Conservation (phyloP, 1,140 invertebrate species). For the Ephestia elutella region DNA sequence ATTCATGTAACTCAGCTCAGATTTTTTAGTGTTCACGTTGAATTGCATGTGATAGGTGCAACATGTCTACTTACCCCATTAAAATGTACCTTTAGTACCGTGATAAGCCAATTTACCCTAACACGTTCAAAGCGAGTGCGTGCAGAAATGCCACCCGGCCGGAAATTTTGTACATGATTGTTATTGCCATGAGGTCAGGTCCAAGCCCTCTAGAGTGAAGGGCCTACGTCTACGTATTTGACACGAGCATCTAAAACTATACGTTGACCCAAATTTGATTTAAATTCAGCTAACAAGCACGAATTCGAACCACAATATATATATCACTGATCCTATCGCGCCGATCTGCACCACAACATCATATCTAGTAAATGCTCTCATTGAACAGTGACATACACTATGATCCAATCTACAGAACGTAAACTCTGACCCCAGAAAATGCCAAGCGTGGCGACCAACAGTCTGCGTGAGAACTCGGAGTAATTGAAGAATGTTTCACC, state of each 20-base stretch:
- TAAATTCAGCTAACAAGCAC: constrained; percentile 16
- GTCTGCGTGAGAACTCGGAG: constrained; percentile 30
- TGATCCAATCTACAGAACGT: constrained; percentile 38
- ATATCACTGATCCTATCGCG: constrained; percentile 29
- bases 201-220: constrained; percentile 12
- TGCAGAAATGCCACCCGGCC: constrained; percentile 30
- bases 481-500: constrained; percentile 74
- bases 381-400: constrained; percentile 46
- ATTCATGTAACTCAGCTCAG: too few species aligned
- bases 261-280: background rate
- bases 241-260: constrained; percentile 2
- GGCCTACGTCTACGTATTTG: constrained; percentile 1
- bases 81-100: background rate
- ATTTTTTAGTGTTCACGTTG: too few species aligned
- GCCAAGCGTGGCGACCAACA: constrained; percentile 30
- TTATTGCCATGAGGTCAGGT: constrained; percentile 17
- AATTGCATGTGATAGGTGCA: too few species aligned
- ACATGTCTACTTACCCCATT: background rate
- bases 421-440: constrained; percentile 54
- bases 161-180: constrained; percentile 10
- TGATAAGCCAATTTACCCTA: constrained; percentile 16
- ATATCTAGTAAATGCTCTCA: constrained; percentile 38
- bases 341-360: constrained; percentile 39
- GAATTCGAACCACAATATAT: constrained; percentile 23
- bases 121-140: constrained; percentile 25